Evolutionary conservation across 2,797 vertebrate genomes (phyloP).

Genomic region (Forpus xanthops): DNA sequence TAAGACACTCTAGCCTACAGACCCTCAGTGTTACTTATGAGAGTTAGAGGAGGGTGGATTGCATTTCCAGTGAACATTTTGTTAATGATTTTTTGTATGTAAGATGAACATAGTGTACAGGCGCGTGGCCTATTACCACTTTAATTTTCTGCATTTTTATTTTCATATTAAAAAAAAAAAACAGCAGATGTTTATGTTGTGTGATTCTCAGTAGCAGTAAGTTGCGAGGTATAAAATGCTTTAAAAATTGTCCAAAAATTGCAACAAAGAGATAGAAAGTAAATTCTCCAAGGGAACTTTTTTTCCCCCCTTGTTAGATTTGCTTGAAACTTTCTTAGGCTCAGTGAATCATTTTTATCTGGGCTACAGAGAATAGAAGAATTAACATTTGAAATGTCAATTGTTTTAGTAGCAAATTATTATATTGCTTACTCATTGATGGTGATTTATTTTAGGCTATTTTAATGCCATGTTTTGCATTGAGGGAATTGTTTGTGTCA

Average conservation of each 20-base stretch:
- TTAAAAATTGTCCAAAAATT: background rate
- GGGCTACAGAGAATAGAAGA: constrained; percentile 23
- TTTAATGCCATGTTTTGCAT: constrained; percentile 32
- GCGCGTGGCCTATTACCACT: background rate
- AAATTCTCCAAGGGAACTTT: background rate
- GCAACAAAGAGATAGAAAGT: background rate
- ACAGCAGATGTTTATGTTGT: background rate
- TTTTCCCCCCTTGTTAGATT: background rate
- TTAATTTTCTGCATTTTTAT: background rate
- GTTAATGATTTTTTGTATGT: background rate
- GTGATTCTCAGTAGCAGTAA: background rate
- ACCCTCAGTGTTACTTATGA: background rate
- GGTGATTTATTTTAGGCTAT: constrained; percentile 36
- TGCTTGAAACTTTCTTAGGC: constrained; percentile 12
- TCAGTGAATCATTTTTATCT: constrained; percentile 9
- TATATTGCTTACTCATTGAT: constrained; percentile 48
- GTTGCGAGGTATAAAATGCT: background rate
- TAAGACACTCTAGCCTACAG: background rate
- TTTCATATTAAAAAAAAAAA: background rate
- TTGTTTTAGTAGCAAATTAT: constrained; percentile 51
- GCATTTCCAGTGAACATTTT: background rate
- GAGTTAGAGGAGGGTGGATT: background rate
- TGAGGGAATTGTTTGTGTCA: constrained; percentile 52
- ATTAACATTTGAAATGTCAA: constrained; percentile 63
- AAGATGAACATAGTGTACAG: background rate